A percentile compares a stretch with the other conserved stretches of the same genome.
Conservation (phyloP, 2,113 vertebrate species). For the Hippocampus zosterae region DNA sequence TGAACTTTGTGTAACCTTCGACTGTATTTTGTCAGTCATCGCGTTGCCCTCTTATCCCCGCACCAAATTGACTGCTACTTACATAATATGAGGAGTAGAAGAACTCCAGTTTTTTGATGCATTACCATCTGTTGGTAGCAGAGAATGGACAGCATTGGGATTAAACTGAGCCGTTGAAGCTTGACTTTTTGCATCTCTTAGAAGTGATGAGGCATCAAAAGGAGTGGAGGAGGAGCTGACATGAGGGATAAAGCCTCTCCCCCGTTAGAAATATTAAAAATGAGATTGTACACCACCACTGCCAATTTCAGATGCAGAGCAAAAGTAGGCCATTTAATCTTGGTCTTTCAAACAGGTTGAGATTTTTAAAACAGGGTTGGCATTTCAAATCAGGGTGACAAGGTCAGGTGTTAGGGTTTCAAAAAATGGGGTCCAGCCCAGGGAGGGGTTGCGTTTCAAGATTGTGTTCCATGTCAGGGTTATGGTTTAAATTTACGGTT, state of each 20-base stretch:
- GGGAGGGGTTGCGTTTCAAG: too few relatives aligned
- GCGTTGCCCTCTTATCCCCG: constrained; percentile 2
- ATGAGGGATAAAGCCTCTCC: constrained; percentile 1
- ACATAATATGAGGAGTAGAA: constrained; percentile 43
- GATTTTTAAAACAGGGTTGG: neutral
- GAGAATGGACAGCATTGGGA: constrained; percentile 35
- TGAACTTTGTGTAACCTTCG: neutral
- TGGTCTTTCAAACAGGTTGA: neutral
- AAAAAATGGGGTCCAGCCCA: too few relatives aligned
- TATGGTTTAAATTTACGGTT: too few relatives aligned
- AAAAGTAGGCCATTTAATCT: neutral
- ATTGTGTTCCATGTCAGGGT: too few relatives aligned
- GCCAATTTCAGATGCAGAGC: neutral
- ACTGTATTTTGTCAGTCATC: neutral
- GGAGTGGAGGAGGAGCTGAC: constrained; percentile 16
- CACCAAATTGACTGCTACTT: constrained; percentile 37
- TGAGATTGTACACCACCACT: constrained; percentile 16
- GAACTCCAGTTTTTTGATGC: constrained; percentile 14
- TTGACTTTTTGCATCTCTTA: constrained; percentile 25
- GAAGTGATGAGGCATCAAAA: constrained; percentile 35
- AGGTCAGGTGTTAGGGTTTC: too few relatives aligned
- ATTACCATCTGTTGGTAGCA: constrained; percentile 28
- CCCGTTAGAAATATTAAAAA: constrained; percentile 27
- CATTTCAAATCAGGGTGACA: neutral
- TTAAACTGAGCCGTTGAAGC: constrained; percentile 47